Evolutionary conservation across 2,113 vertebrate species (phyloP), one percentile per base, ranked within the genome.

Genomic region (Piaya cayana): DNA sequence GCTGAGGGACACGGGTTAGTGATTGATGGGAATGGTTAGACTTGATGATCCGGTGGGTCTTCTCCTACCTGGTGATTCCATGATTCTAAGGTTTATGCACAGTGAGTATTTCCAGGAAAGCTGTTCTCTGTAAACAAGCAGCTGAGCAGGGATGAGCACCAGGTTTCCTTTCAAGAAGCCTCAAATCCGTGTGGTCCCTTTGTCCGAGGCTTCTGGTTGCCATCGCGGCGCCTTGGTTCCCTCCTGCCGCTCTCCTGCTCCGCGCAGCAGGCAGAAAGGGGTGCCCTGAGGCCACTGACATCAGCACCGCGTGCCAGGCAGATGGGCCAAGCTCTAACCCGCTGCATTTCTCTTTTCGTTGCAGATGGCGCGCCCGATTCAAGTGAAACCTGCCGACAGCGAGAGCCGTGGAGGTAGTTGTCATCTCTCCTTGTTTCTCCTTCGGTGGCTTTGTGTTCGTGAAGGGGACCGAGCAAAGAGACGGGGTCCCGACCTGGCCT

Each of bases 331-430:
- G 64, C 68, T 79, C n/a, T 97, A 84, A 96, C 86, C 42, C 84
- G 82, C 77, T 84, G 86, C 81, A 5, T 91, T 89, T 93, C 83
- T 89, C 11, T 97, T 39, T 42, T 86, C 87, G 34, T 97, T 96
- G 88, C 97, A 98, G 98, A 98, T 98, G 98, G 98, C 98, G 10
- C 98, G 98, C 20, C 98, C 98, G 10, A 98, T 98, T 87, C 98
- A 98, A 97, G 98, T 98, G 98, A 98, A 98, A 80, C 99, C 99
- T 2, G 99, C 99, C 6, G 99, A 99, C 98, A 99, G 99, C 58
- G 99, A 99, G 97, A 99, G 99, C 98, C 98, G 99, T 97, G 99
- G 99, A 99, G 99, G 99, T 99, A 98, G 98, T 97, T 97, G 97
- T 97, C 92, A 95, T 96, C 96, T 97, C 96, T 97, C 97, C 95